These are phyloP conservation scores for Heloderma charlesbogerti DNA, from an alignment of 2,113 vertebrate genomes.

Conservation along the genomic window DNA sequence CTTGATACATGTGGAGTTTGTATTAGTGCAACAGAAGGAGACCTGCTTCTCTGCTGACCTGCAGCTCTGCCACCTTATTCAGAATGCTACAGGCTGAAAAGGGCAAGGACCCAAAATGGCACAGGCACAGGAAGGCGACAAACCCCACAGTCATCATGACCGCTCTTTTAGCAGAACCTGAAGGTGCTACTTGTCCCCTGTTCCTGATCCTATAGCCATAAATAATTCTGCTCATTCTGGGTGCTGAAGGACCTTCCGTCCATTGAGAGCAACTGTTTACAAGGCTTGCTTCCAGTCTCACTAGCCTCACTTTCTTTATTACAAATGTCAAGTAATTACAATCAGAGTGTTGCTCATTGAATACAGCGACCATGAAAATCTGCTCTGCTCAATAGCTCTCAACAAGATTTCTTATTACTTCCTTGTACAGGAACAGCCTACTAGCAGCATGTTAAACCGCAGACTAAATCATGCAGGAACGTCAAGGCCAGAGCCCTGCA, in stretches of 20 bases:
- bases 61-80: too few relatives aligned
- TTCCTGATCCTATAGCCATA: too few relatives aligned
- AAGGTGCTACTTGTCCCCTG: background rate
- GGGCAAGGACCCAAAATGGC: too few relatives aligned
- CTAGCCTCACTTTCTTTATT: background rate
- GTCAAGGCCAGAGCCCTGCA: slow-evolving; percentile 20
- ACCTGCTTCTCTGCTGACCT: too few relatives aligned
- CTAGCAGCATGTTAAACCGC: slow-evolving; percentile 21
- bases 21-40: too few relatives aligned
- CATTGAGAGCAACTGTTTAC: background rate
- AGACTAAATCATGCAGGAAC: background rate
- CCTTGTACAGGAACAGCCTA: slow-evolving; percentile 13
- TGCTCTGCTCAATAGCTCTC: slow-evolving; percentile 23
- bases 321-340: slow-evolving; percentile 19
- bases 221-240: background rate
- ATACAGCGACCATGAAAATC: background rate
- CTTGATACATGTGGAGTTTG: too few relatives aligned
- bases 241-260: background rate
- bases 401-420: slow-evolving; percentile 29
- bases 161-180: background rate
- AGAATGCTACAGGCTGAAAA: too few relatives aligned
- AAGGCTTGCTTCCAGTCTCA: background rate
- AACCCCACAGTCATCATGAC: background rate
- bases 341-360: background rate
- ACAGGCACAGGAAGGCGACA: too few relatives aligned